These are phyloP conservation scores for Cheilosia grossa DNA, from an alignment of 2,888 invertebrate genomes.

Conservation along the genomic window DNA sequence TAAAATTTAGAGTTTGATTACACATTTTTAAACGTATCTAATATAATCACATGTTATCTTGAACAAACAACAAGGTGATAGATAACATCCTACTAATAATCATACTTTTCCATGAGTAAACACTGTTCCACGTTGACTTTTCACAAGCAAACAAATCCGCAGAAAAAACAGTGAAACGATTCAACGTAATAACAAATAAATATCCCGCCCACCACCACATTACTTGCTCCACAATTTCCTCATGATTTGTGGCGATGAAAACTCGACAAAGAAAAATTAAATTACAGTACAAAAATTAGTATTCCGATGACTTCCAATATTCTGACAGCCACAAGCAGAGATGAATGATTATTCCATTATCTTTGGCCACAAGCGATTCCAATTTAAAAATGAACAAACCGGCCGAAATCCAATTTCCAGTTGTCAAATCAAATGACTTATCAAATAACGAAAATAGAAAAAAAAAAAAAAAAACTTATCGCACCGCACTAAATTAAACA, in stretches of 20 bases:
- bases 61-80: not conserved
- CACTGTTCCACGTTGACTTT: conserved; percentile 20
- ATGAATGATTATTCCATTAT: no score
- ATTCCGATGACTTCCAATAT: conserved; percentile 21
- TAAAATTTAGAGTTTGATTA: no score
- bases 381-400: conserved; percentile 10
- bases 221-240: not conserved
- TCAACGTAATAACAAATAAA: conserved; percentile 21
- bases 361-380: no score
- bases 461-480: not conserved
- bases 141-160: conserved; percentile 15
- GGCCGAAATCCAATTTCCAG: conserved; percentile 36
- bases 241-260: conserved; percentile 2
- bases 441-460: not conserved
- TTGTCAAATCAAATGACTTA: conserved; percentile 32
- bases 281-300: not conserved
- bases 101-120: conserved; percentile 31
- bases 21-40: no score
- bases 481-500: not conserved
- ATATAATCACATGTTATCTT: not conserved
- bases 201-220: conserved; percentile 6
- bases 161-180: conserved; percentile 1
- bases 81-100: not conserved
- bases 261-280: not conserved
- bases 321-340: not conserved